These are phyloP conservation scores for Antedon mediterranea DNA, from an alignment of 53 echinoderm and acorn worm genomes.

Conservation along the genomic window DNA sequence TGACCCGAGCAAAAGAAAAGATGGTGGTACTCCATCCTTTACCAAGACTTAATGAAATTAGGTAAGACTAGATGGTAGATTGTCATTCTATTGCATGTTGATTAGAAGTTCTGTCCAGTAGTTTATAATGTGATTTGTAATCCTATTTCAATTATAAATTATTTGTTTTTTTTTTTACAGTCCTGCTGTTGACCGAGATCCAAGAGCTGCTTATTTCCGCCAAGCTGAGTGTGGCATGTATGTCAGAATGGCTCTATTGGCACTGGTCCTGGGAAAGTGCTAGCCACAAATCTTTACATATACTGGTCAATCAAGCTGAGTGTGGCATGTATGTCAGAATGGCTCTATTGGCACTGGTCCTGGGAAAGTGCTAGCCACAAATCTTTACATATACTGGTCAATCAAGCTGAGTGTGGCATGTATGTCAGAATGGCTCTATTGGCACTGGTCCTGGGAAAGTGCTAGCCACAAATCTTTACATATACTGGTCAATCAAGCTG, in stretches of 20 bases:
- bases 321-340: constrained; percentile 96
- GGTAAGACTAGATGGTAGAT: too few relatives aligned
- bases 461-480: too few relatives aligned
- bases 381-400: too few relatives aligned
- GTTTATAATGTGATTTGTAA: neutral
- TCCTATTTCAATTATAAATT: neutral
- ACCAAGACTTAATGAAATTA: constrained; percentile 76
- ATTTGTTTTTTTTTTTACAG: constrained; percentile 27
- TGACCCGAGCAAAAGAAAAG: constrained; percentile 87
- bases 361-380: too few relatives aligned
- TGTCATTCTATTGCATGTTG: too few relatives aligned
- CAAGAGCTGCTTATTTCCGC: constrained; percentile 91
- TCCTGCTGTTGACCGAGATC: constrained; percentile 72
- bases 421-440: too few relatives aligned
- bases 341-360: too few relatives aligned
- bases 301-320: too few relatives aligned
- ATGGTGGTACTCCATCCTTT: constrained; percentile 90
- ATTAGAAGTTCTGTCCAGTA: neutral
- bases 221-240: constrained; percentile 99
- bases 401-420: too few relatives aligned
- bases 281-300: too few relatives aligned
- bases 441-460: too few relatives aligned
- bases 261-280: constrained; percentile 63
- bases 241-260: constrained; percentile 82
- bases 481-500: too few relatives aligned